Percentiles rank a stretch among this genome's conserved stretches.
phyloP scores from a whole-genome alignment of 92 coral and sea anemone genomes.

The Anthopleura xanthogrammica region DNA sequence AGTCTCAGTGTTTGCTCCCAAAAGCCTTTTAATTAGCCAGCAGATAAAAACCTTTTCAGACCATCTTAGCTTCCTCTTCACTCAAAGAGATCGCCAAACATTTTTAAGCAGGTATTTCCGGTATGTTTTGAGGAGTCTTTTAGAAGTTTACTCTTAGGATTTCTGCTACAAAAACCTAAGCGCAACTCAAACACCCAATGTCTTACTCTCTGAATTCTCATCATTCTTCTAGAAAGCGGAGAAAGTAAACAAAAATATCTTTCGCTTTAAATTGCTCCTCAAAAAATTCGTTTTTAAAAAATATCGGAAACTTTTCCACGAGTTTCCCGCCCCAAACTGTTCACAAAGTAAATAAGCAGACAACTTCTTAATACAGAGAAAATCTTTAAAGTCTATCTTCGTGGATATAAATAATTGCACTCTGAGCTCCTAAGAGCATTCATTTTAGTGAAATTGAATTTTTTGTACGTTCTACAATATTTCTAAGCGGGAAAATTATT shows the following conservation, averaged over 20 bases:
- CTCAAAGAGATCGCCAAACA: slow-evolving; percentile 29
- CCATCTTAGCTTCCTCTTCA: slow-evolving; percentile 12
- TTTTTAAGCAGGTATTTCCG: slow-evolving; percentile 32
- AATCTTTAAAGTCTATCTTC: background rate
- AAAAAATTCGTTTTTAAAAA: background rate
- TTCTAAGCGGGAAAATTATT: background rate
- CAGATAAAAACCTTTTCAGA: slow-evolving; percentile 16
- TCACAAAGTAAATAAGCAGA: background rate
- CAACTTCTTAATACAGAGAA: background rate
- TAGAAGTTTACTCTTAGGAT: slow-evolving; percentile 25
- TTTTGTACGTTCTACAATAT: background rate
- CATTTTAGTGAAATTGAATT: background rate
- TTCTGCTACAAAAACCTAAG: slow-evolving; percentile 13
- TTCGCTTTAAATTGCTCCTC: background rate
- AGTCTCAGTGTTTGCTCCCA: background rate
- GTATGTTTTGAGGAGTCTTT: slow-evolving; percentile 22
- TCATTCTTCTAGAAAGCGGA: background rate
- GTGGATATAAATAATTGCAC: background rate
- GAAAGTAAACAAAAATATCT: background rate
- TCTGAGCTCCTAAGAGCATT: background rate
- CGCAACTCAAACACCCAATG: slow-evolving; percentile 21
- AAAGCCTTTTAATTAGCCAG: slow-evolving; percentile 3
- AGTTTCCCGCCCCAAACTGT: background rate
- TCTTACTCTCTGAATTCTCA: slow-evolving; percentile 18
- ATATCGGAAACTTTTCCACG: background rate